These are phyloP conservation scores for Zoanthus sociatus DNA, from an alignment of 92 coral and sea anemone species.

Conservation along the genomic window DNA sequence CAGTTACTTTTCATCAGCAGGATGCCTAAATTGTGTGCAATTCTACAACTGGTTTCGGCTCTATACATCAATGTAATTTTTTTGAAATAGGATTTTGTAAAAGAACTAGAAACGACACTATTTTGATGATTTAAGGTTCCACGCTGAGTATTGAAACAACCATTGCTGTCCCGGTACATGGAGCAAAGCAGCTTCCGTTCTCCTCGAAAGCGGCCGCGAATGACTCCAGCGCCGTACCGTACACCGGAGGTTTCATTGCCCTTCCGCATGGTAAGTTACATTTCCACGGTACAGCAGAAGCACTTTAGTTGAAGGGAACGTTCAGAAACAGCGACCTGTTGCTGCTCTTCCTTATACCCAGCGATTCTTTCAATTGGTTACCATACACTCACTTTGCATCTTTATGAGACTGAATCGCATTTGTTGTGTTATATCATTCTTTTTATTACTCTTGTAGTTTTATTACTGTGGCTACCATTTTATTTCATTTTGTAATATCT, in stretches of 20 bases:
- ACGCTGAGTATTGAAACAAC: constrained; percentile 45
- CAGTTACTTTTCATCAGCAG: too few species aligned
- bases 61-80: too few species aligned
- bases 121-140: constrained; percentile 15
- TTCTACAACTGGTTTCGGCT: too few species aligned
- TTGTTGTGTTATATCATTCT: neutral
- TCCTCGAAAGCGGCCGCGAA: constrained; percentile 11
- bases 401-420: too few species aligned
- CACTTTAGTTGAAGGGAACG: too few species aligned
- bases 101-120: neutral
- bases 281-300: neutral
- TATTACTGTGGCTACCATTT: too few species aligned
- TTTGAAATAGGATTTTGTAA: neutral
- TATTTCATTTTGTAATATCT: neutral
- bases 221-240: constrained; percentile 15
- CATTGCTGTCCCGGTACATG: constrained; percentile 38
- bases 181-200: constrained; percentile 23
- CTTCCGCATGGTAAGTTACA: constrained; percentile 30
- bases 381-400: too few species aligned
- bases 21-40: too few species aligned
- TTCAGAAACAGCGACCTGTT: too few species aligned
- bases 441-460: neutral
- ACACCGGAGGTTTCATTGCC: constrained; percentile 42
- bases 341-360: too few species aligned
- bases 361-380: too few species aligned